A percentile compares a stretch with the other conserved stretches of the same genome.
These are phyloP conservation scores for Catharus ustulatus DNA, from an alignment of 2,797 vertebrate genomes.

Conservation along the genomic window DNA sequence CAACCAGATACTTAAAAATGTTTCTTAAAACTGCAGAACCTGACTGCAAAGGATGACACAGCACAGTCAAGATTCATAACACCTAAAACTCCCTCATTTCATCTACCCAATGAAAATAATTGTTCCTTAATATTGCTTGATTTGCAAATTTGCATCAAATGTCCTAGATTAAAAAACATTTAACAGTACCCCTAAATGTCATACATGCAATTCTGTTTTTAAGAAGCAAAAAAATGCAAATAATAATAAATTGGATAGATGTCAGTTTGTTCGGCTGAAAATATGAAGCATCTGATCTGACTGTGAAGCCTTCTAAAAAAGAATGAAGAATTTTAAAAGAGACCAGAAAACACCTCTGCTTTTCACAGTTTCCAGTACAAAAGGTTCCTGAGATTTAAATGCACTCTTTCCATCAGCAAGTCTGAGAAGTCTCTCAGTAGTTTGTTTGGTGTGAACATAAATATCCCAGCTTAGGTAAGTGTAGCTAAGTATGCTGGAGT, in stretches of 20 bases:
- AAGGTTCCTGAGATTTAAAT: neutral
- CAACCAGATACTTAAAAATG: neutral
- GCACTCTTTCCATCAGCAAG: neutral
- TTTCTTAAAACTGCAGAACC: neutral
- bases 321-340: neutral
- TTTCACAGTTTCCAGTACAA: neutral
- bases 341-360: neutral
- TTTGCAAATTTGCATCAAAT: neutral
- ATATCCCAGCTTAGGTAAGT: neutral
- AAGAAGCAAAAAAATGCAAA: neutral
- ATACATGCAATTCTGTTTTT: neutral
- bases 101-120: neutral
- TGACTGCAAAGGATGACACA: neutral
- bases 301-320: neutral
- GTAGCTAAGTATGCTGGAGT: neutral
- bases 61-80: neutral
- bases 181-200: neutral
- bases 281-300: neutral
- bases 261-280: neutral
- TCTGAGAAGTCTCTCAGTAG: neutral
- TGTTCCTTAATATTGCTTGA: neutral
- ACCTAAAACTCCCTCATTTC: neutral
- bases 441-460: neutral
- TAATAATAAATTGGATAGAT: neutral
- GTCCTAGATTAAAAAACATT: neutral